These are phyloP conservation scores for Thymelicus sylvestris DNA, from an alignment of 2,888 invertebrate genomes.

Conservation along the genomic window DNA sequence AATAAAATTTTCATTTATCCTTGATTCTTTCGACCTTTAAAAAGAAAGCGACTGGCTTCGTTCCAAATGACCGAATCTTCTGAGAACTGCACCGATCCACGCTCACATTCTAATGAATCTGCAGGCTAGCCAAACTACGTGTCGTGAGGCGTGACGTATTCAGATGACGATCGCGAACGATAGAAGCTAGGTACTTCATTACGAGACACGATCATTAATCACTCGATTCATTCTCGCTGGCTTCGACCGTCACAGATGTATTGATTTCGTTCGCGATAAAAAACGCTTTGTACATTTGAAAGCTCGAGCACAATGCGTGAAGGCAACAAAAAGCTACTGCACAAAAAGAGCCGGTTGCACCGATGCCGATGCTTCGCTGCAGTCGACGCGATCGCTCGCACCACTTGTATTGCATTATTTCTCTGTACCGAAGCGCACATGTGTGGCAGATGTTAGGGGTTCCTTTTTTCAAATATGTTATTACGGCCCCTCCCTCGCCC, in stretches of 20 bases:
- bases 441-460: constrained; percentile 81
- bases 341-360: constrained; percentile 65
- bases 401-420: constrained; percentile 80
- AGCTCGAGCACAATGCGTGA: constrained; percentile 77
- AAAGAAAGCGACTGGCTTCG: constrained; percentile 67
- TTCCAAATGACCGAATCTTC: constrained; percentile 71
- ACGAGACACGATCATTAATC: constrained; percentile 45
- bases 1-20: constrained; percentile 5
- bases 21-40: constrained; percentile 50
- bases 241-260: constrained; percentile 60
- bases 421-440: constrained; percentile 75
- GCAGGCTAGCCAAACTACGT: constrained; percentile 62
- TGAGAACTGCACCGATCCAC: constrained; percentile 69
- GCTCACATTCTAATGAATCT: constrained; percentile 50
- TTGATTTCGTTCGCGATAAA: constrained; percentile 74
- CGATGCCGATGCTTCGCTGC: constrained; percentile 51
- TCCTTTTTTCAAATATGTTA: constrained; percentile 78
- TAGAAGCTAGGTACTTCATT: constrained; percentile 39
- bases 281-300: constrained; percentile 73
- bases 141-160: constrained; percentile 40
- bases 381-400: constrained; percentile 69
- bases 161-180: constrained; percentile 41
- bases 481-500: constrained; percentile 57
- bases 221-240: constrained; percentile 43
- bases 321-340: constrained; percentile 76